Evolutionary conservation across 2,888 invertebrate species (phyloP).

Genomic region (Tridacna gigas): DNA sequence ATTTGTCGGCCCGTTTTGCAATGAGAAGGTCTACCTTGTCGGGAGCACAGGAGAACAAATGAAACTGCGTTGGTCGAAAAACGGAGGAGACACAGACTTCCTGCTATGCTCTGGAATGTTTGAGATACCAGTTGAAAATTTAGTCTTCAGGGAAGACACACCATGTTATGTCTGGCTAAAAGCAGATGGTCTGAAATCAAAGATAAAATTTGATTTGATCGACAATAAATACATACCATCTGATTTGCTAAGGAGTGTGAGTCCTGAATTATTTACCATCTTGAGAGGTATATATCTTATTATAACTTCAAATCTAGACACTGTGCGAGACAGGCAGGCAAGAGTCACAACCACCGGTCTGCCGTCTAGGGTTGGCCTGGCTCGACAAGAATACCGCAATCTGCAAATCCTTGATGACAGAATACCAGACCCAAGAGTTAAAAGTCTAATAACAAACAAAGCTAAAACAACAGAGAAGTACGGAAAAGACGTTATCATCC

Average conservation of each 20-base stretch:
- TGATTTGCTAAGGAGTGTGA: constrained; percentile 33
- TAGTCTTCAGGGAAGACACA: constrained; percentile 50
- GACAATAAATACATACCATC: constrained; percentile 40
- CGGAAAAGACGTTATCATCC: not conserved
- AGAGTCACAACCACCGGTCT: constrained; percentile 35
- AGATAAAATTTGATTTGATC: constrained; percentile 17
- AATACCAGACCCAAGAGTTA: not conserved
- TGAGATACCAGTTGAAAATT: constrained; percentile 47
- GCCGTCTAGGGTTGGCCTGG: constrained; percentile 51
- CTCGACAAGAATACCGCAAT: constrained; percentile 36
- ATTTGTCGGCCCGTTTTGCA: constrained; percentile 48
- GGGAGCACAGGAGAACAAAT: constrained; percentile 63
- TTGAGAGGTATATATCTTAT: constrained; percentile 42
- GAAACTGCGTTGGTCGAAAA: constrained; percentile 49
- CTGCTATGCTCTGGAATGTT: constrained; percentile 55
- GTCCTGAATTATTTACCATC: constrained; percentile 52
- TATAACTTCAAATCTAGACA: constrained; percentile 28
- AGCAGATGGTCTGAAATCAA: constrained; percentile 24
- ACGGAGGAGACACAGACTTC: constrained; percentile 66
- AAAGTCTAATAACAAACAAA: not conserved
- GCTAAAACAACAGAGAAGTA: not conserved
- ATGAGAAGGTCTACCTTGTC: constrained; percentile 43
- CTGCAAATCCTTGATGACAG: constrained; percentile 15
- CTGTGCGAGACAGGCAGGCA: constrained; percentile 36
- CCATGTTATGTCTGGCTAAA: constrained; percentile 62